Evolutionary conservation across 2,113 vertebrate genomes (phyloP).

Genomic region (Catharus minimus): DNA sequence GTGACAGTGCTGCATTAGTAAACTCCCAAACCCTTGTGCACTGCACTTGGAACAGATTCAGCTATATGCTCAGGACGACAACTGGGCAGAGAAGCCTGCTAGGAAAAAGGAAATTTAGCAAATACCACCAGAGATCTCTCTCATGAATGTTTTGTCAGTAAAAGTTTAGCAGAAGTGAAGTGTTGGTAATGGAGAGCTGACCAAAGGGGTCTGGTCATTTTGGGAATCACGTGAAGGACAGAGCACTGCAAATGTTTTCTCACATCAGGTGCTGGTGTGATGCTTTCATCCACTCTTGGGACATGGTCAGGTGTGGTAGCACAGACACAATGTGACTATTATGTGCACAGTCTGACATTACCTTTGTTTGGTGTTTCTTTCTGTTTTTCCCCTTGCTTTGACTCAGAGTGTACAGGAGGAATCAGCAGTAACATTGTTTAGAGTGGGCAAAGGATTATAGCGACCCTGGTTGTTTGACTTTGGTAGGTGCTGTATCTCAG

Average conservation of each 20-base stretch:
- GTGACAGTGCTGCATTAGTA: neutral
- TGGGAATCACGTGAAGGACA: neutral
- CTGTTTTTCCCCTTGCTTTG: neutral
- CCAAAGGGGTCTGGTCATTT: neutral
- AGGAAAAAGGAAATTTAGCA: neutral
- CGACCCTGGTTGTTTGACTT: neutral
- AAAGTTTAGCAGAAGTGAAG: neutral
- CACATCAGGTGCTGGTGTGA: neutral
- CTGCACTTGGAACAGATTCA: fast-evolving
- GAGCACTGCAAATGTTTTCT: neutral
- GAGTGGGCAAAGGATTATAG: neutral
- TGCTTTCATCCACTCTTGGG: neutral
- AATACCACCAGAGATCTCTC: neutral
- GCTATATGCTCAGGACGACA: neutral
- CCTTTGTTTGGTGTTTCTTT: neutral
- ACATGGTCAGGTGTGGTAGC: neutral
- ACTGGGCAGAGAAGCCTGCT: neutral
- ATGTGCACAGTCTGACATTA: neutral
- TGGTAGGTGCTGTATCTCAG: neutral
- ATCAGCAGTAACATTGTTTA: neutral
- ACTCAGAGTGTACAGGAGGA: neutral
- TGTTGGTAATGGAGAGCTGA: neutral
- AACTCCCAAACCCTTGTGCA: neutral
- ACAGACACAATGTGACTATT: neutral
- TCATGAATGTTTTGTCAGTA: neutral